Evolutionary conservation across 2,113 vertebrate genomes (phyloP).

Genomic region (Hemicordylus capensis): DNA sequence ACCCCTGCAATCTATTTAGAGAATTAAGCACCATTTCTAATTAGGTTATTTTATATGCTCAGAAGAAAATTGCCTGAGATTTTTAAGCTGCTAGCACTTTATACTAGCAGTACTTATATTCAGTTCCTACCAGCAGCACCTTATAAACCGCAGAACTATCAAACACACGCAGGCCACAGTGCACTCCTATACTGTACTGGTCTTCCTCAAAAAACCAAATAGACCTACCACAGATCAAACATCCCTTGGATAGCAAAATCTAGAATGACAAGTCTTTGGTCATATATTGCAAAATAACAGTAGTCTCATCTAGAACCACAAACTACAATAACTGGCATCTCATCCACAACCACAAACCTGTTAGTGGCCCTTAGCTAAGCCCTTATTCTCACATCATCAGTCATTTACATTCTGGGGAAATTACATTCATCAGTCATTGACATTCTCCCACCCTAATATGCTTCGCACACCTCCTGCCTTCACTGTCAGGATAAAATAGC

Average conservation of each 20-base stretch:
- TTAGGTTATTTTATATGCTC: not conserved
- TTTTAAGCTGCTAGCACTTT: not conserved
- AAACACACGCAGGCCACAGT: not conserved
- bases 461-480: not conserved
- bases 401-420: not conserved
- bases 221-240: not conserved
- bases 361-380: not conserved
- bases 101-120: not conserved
- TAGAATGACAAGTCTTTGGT: not conserved
- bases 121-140: no score
- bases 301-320: no score
- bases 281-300: not conserved
- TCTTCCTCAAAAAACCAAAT: not conserved
- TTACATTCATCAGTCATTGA: not conserved
- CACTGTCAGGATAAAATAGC: not conserved
- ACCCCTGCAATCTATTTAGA: not conserved
- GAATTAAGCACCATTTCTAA: not conserved
- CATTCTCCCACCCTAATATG: not conserved
- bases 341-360: not conserved
- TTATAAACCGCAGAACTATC: not conserved
- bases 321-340: not conserved
- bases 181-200: not conserved
- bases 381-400: not conserved
- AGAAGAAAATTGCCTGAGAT: not conserved
- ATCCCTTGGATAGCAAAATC: not conserved